Conservation (phyloP, 2,888 invertebrate genomes). For the Polylopha cassiicola region DNA sequence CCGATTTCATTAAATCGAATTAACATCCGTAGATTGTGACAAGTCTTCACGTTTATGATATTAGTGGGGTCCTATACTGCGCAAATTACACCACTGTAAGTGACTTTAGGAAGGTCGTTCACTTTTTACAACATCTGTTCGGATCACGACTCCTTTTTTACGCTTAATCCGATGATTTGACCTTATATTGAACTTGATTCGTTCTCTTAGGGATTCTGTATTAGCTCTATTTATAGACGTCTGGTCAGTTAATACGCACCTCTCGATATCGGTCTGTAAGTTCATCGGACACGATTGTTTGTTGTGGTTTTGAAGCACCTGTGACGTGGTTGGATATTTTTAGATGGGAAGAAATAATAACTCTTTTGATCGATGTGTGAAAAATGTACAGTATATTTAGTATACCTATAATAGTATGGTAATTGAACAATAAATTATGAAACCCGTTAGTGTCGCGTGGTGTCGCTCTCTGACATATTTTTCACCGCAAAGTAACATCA, state of each 20-base stretch:
- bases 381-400: too few species aligned
- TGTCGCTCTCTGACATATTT: too few species aligned
- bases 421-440: too few species aligned
- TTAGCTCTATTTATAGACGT: conserved; percentile 2
- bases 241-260: neutral
- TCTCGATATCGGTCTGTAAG: neutral
- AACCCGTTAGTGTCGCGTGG: too few species aligned
- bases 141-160: conserved; percentile 15
- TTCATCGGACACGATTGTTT: conserved; percentile 16
- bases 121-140: conserved; percentile 18
- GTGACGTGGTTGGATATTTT: conserved; percentile 4
- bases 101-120: conserved; percentile 21
- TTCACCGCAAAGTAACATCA: neutral
- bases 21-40: too few species aligned
- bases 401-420: too few species aligned
- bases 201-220: conserved; percentile 11
- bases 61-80: too few species aligned
- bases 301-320: conserved; percentile 14
- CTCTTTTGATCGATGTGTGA: too few species aligned
- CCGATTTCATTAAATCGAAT: too few species aligned
- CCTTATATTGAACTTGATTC: conserved; percentile 13
- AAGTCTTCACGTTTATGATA: too few species aligned
- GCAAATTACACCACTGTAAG: too few species aligned
- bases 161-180: conserved; percentile 1
- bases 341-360: neutral